Percentiles rank a stretch among this genome's conserved stretches.
Evolutionary conservation across 2,797 vertebrate genomes (phyloP).

Genomic region (Nothura maculosa): DNA sequence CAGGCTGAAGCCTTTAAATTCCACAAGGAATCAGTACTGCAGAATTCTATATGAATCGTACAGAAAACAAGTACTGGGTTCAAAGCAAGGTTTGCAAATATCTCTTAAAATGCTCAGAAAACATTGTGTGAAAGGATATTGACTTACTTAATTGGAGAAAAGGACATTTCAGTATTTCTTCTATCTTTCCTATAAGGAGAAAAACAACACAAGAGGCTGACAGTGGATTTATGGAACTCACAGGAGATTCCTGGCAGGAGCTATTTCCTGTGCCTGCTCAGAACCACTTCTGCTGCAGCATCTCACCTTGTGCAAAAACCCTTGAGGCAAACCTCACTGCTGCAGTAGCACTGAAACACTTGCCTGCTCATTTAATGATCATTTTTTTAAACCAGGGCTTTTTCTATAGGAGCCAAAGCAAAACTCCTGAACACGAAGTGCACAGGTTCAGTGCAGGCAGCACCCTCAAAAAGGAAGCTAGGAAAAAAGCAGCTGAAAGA

Average conservation of each 20-base stretch:
- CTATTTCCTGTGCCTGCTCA: background rate
- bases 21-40: background rate
- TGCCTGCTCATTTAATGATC: background rate
- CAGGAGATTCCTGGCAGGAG: background rate
- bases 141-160: conserved; percentile 83
- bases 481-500: background rate
- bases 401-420: background rate
- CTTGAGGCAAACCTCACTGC: background rate
- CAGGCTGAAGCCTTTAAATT: background rate
- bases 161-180: conserved; percentile 78
- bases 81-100: background rate
- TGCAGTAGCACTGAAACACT: background rate
- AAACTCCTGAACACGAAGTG: background rate
- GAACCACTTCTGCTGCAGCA: background rate
- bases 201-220: conserved; percentile 26
- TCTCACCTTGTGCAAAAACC: background rate
- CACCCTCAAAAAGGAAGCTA: background rate
- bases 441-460: background rate
- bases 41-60: background rate
- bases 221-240: background rate
- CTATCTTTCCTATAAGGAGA: conserved; percentile 76
- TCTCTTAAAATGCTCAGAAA: background rate
- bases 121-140: background rate
- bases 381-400: background rate
- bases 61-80: background rate